phyloP scores from a whole-genome alignment of 2,113 vertebrate genomes.

The Pan troglodytes region DNA sequence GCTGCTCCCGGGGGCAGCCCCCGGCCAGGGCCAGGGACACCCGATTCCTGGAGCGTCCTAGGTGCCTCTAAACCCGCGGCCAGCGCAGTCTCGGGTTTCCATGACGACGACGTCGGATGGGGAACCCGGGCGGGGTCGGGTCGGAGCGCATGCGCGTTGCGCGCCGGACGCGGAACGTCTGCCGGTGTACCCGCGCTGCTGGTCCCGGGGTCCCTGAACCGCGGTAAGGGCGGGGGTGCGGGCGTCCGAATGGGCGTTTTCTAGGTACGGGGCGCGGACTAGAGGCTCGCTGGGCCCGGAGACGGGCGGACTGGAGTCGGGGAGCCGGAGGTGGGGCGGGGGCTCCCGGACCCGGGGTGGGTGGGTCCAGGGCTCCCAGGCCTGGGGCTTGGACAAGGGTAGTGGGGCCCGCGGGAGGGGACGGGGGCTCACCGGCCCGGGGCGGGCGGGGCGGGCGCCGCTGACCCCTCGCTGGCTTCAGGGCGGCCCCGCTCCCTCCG shows the following conservation, averaged over 20 bases:
- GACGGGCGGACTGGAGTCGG: not conserved
- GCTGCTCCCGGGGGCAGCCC: not conserved
- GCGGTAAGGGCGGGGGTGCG: conserved; percentile 14
- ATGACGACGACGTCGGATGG: conserved; percentile 28
- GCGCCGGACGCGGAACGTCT: not conserved
- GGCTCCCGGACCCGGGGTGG: not conserved
- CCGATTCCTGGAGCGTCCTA: not conserved
- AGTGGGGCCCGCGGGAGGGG: not conserved
- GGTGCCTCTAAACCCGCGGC: not conserved
- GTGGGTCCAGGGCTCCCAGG: not conserved
- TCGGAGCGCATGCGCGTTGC: conserved; percentile 61
- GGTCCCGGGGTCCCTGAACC: not conserved
- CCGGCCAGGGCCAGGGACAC: not conserved
- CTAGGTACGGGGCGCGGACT: not conserved
- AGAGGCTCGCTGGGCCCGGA: too few relatives aligned
- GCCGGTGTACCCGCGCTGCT: not conserved
- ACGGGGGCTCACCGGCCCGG: not conserved
- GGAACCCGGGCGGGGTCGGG: not conserved
- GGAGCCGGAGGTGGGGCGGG: not conserved
- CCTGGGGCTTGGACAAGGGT: too few relatives aligned
- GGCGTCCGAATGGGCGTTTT: not conserved
- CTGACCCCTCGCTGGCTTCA: not conserved
- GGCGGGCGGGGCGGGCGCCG: not conserved
- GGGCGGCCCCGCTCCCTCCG: conserved; percentile 72
- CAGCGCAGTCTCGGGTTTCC: not conserved